Base-by-base conservation (phyloP, 2,113 vertebrate genomes). In the Thalassarche chlororhynchos region DNA sequence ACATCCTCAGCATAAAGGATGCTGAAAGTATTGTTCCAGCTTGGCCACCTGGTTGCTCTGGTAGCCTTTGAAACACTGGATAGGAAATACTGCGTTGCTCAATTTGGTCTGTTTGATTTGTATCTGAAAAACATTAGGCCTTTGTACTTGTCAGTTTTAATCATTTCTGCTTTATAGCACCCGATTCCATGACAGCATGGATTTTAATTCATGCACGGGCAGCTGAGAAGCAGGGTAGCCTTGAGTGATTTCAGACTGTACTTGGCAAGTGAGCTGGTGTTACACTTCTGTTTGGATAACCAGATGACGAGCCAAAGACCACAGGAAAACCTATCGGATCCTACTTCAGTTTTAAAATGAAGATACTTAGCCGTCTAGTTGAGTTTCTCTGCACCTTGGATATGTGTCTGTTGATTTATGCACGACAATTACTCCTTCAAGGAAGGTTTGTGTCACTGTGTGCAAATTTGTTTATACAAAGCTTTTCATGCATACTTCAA, bases 341-440 rank as follows among this genome's bases (percentile, higher is more conserved):
- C 42, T 17, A 8, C 16, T 32, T 47, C 54, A 40, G 0, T n/a
- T 66, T 51, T 23, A 12, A 42, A 69, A 47, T 55, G 18, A 23
- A 69, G 70, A 14, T 9, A 1, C 1, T 7, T 14, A 42, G 31
- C 16, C 15, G 5, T 61, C 3, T 12, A 4, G 3, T 0, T 10
- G 20, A 80, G 29, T 68, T 80, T 68, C 46, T 40, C 34, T 49
- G 21, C 36, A 29, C 58, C 47, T 54, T 51, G 82, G 31, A 5
- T 62, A 6, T 8, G 20, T 62, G 24, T 49, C 28, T 20, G 14
- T 9, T 52, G 93, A 58, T 62, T 84, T 72, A 10, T 32, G 47
- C 17, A 9, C 16, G 65, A 8, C 36, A 38, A 29, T 44, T 79
- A 18, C n/a, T 64, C 58, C 61, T 84, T 8, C 52, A 66, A 68